Conservation (phyloP, 1,140 invertebrate species). For the Thrips palmi region DNA sequence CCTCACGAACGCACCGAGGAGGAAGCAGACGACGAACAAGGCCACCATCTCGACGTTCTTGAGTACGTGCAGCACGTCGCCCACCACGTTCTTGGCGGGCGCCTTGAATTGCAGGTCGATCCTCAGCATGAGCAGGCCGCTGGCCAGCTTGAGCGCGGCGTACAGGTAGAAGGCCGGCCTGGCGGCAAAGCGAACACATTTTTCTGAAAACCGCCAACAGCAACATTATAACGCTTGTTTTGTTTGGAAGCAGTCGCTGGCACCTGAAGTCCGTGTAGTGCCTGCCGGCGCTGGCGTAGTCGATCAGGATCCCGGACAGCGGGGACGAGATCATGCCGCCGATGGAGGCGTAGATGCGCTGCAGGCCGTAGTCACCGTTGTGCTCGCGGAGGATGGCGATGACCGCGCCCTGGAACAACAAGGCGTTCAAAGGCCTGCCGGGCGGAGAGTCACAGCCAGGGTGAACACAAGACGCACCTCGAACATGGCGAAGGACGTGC, state of each 20-base stretch:
- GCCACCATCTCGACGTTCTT: conserved; percentile 53
- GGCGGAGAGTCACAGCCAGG: no score
- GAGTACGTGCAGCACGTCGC: conserved; percentile 47
- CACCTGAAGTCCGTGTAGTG: conserved; percentile 54
- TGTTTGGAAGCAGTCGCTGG: conserved; percentile 5
- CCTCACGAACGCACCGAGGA: conserved; percentile 44
- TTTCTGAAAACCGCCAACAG: neutral
- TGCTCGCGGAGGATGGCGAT: conserved; percentile 58
- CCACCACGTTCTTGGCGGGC: conserved; percentile 48
- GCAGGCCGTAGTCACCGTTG: conserved; percentile 59
- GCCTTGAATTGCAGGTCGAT: conserved; percentile 61
- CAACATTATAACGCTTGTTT: neutral
- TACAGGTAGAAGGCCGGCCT: conserved; percentile 68
- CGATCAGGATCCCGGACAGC: conserved; percentile 53
- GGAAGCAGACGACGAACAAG: conserved; percentile 49
- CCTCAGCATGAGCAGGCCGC: conserved; percentile 45
- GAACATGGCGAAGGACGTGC: conserved; percentile 62
- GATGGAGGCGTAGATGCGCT: conserved; percentile 57
- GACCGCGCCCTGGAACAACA: conserved; percentile 33
- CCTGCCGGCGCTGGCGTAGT: conserved; percentile 36
- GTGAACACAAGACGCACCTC: no score
- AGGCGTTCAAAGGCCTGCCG: conserved; percentile 1
- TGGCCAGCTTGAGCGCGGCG: conserved; percentile 44
- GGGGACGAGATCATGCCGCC: conserved; percentile 65
- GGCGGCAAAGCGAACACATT: conserved; percentile 9